phyloP scores from a whole-genome alignment of 2,797 vertebrate genomes.

The Lagodon rhomboides region DNA sequence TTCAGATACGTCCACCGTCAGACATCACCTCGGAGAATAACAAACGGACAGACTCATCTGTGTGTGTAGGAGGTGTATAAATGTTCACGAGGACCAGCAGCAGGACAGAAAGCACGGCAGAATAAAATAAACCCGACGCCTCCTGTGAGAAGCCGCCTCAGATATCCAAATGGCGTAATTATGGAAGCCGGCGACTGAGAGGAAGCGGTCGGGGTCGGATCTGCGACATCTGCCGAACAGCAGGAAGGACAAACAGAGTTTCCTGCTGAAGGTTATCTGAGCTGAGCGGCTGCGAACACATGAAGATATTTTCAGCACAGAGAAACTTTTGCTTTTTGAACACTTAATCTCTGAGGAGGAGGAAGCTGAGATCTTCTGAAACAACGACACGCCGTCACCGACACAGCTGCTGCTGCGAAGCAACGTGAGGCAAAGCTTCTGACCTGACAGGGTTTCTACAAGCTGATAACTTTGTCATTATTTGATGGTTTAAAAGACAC shows the following conservation, averaged over 20 bases:
- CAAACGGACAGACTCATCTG: too few species aligned
- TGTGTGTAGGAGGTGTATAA: background rate
- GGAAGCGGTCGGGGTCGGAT: constrained; percentile 38
- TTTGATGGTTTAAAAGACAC: too few species aligned
- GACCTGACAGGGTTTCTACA: too few species aligned
- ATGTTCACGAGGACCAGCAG: background rate
- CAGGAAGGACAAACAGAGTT: constrained; percentile 43
- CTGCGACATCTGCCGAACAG: constrained; percentile 60
- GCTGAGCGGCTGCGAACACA: background rate
- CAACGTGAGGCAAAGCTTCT: background rate
- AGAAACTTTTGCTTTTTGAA: background rate
- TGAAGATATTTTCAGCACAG: background rate
- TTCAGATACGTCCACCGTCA: too few species aligned
- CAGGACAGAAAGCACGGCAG: too few species aligned
- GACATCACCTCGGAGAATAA: too few species aligned
- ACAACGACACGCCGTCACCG: background rate
- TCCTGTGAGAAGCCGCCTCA: background rate
- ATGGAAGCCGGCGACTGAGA: constrained; percentile 30
- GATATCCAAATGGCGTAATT: constrained; percentile 15
- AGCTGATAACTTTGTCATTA: too few species aligned
- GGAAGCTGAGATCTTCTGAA: background rate
- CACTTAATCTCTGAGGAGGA: background rate
- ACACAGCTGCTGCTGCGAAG: background rate
- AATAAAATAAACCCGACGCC: constrained; percentile 29
- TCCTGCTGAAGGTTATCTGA: constrained; percentile 54